Percentiles rank a stretch among this genome's conserved stretches.
Evolutionary conservation across 1,140 invertebrate genomes (phyloP).

Genomic region (Eueides isabella): DNA sequence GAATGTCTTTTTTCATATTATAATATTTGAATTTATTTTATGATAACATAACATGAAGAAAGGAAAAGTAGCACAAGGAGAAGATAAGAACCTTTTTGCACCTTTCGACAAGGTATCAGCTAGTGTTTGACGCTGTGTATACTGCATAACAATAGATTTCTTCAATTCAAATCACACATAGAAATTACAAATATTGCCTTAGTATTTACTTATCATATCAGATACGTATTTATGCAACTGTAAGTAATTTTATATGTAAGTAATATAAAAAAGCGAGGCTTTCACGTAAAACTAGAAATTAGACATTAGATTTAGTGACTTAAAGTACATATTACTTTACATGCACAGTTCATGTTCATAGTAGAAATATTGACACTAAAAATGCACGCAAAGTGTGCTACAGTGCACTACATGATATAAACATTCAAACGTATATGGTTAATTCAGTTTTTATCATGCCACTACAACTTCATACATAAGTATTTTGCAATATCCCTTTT

Average conservation of each 20-base stretch:
- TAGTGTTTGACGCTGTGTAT: slow-evolving; percentile 5
- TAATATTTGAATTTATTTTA: slow-evolving; percentile 36
- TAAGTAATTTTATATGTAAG: slow-evolving; percentile 2
- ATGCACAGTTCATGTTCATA: neutral
- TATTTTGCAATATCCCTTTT: neutral
- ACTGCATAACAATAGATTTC: slow-evolving; percentile 4
- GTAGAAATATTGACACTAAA: neutral
- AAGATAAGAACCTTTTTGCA: slow-evolving; percentile 87
- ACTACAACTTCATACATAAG: neutral
- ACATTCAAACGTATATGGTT: neutral
- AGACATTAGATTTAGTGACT: neutral
- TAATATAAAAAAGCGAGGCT: neutral
- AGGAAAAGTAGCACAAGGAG: slow-evolving; percentile 86
- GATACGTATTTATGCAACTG: neutral
- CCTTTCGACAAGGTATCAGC: slow-evolving; percentile 88
- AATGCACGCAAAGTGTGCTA: neutral
- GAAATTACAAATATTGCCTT: slow-evolving; percentile 7
- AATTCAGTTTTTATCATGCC: neutral
- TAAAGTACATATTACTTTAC: neutral
- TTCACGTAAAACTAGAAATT: slow-evolving; percentile 5
- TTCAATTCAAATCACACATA: neutral
- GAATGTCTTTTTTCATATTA: slow-evolving; percentile 25
- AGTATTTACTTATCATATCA: neutral
- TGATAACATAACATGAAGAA: slow-evolving; percentile 84
- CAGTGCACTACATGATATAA: neutral